phyloP scores from a whole-genome alignment of 2,797 vertebrate genomes.

The Pristis pectinata region DNA sequence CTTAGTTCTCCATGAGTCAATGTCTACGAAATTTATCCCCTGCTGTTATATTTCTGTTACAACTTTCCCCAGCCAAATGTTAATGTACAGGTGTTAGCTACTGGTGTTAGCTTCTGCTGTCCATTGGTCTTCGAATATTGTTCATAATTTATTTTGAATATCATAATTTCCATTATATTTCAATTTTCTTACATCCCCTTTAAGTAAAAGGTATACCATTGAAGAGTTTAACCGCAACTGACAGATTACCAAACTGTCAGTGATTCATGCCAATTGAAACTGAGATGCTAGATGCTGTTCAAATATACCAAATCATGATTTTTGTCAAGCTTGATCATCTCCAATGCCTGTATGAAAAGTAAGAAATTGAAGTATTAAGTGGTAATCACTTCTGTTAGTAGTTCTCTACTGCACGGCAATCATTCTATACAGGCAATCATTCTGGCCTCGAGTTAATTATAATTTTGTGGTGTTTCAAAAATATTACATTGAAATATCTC shows the following conservation, averaged over 20 bases:
- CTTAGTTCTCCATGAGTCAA: background rate
- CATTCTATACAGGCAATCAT: background rate
- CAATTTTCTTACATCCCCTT: background rate
- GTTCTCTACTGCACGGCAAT: background rate
- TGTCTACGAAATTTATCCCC: slow-evolving; percentile 20
- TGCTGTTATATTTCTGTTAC: background rate
- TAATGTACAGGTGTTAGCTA: background rate
- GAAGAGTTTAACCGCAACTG: no score
- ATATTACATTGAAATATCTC: background rate
- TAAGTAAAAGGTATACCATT: background rate
- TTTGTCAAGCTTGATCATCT: background rate
- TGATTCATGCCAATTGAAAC: background rate
- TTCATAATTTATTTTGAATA: background rate
- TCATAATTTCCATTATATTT: background rate
- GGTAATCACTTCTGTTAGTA: background rate
- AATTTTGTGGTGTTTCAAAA: background rate
- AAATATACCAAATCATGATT: background rate
- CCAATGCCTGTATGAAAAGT: no score
- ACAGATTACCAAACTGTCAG: no score
- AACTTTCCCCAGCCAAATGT: background rate
- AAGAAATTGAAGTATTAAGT: background rate
- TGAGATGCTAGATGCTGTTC: background rate
- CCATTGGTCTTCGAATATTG: background rate
- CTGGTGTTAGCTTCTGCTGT: background rate
- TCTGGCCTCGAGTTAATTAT: background rate